Percentiles rank a stretch among this genome's conserved stretches.
These are phyloP conservation scores for Eupeodes latifasciatus DNA, from an alignment of 2,888 invertebrate genomes.

Conservation along the genomic window DNA sequence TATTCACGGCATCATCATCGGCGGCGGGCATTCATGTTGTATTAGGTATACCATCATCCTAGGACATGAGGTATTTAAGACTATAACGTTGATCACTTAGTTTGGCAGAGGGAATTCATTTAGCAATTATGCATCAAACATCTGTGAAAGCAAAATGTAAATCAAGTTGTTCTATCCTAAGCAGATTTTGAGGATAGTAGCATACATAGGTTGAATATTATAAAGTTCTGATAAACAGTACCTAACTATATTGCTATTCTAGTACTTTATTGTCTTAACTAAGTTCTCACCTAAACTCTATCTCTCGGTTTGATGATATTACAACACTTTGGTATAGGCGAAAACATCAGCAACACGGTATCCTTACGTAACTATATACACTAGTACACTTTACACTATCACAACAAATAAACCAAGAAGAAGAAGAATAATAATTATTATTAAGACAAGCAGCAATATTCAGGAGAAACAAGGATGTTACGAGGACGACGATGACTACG, in stretches of 20 bases:
- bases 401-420: constrained; percentile 40
- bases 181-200: neutral
- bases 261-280: constrained; percentile 38
- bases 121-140: constrained; percentile 29
- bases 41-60: neutral
- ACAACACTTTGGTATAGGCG: constrained; percentile 48
- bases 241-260: neutral
- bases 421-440: constrained; percentile 1
- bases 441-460: neutral
- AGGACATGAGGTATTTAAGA: no score
- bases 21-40: neutral
- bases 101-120: neutral
- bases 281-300: constrained; percentile 62
- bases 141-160: constrained; percentile 58
- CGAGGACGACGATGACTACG: neutral
- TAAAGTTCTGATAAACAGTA: neutral
- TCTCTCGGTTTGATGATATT: constrained; percentile 28
- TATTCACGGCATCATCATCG: neutral
- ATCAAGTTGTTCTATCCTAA: constrained; percentile 31
- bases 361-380: neutral
- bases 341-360: constrained; percentile 55
- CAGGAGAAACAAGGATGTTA: neutral
- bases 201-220: neutral
- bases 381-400: neutral
- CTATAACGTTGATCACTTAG: neutral